Percentiles rank a stretch among this genome's conserved stretches.
Conservation (phyloP, 2,113 vertebrate species). For the Trichomycterus rosablanca region DNA sequence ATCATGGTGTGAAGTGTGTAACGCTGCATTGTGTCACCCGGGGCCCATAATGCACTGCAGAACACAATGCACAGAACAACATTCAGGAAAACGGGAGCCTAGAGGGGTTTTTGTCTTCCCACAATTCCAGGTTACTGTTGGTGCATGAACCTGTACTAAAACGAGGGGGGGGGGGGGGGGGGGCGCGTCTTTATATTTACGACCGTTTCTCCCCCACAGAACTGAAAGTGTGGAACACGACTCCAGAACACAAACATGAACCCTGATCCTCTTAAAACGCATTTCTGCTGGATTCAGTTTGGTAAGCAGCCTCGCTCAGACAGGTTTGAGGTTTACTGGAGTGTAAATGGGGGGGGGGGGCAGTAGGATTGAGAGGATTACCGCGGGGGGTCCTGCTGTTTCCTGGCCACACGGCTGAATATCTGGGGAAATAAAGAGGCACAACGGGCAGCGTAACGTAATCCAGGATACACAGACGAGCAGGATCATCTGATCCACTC, state of each 20-base stretch:
- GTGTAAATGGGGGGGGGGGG: conserved; percentile 15
- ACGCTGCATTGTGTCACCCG: conserved; percentile 38
- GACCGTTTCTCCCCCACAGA: too few relatives aligned
- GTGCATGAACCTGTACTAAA: not conserved
- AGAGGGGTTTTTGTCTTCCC: not conserved
- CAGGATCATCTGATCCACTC: not conserved
- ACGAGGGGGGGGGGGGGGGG: too few relatives aligned
- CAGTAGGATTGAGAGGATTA: conserved; percentile 19
- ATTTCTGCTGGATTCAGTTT: conserved; percentile 25
- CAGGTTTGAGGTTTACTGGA: conserved; percentile 31
- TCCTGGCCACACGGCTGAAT: conserved; percentile 10
- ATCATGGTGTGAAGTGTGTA: conserved; percentile 53
- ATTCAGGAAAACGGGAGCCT: not conserved
- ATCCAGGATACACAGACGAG: conserved; percentile 8
- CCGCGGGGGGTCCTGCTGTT: not conserved
- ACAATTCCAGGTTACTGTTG: not conserved
- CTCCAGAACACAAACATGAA: too few relatives aligned
- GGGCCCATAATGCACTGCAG: too few relatives aligned
- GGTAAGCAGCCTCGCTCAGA: not conserved
- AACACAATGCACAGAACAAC: conserved; percentile 6
- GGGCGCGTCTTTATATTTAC: too few relatives aligned
- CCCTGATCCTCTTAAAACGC: too few relatives aligned
- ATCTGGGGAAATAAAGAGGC: conserved; percentile 23
- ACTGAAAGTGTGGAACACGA: too few relatives aligned
- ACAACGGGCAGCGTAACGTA: conserved; percentile 22